Conservation (phyloP, 1,140 invertebrate species). For the Cardiocondyla obscurior region DNA sequence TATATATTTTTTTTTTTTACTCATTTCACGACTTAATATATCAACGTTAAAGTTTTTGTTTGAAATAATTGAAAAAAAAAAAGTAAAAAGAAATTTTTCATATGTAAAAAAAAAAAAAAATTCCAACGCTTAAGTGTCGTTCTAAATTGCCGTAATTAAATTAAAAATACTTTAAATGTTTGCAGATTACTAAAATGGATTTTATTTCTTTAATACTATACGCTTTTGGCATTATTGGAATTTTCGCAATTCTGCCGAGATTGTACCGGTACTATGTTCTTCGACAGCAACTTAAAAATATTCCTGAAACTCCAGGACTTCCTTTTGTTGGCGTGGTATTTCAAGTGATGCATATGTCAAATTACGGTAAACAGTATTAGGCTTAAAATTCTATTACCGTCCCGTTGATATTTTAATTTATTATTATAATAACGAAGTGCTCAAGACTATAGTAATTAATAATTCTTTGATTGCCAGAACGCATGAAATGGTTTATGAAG, state of each 20-base stretch:
- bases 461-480: constrained; percentile 59
- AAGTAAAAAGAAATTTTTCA: too few species aligned
- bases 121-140: too few species aligned
- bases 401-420: too few species aligned
- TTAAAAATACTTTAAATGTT: neutral
- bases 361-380: constrained; percentile 79
- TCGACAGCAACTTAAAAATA: constrained; percentile 51
- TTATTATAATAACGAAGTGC: neutral
- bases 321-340: constrained; percentile 62
- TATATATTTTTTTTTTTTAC: too few species aligned
- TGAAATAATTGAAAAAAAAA: too few species aligned
- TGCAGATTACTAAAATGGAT: constrained; percentile 21
- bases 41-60: too few species aligned
- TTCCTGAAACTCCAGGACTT: constrained; percentile 48
- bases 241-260: neutral
- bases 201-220: constrained; percentile 15
- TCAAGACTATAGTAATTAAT: neutral
- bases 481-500: constrained; percentile 58
- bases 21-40: too few species aligned
- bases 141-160: too few species aligned
- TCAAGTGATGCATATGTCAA: constrained; percentile 15
- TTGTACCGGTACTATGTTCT: constrained; percentile 38
- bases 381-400: constrained; percentile 38
- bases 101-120: too few species aligned
- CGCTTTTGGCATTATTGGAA: neutral